Conservation (phyloP, 2,113 vertebrate species). For the Callaeas wilsoni region DNA sequence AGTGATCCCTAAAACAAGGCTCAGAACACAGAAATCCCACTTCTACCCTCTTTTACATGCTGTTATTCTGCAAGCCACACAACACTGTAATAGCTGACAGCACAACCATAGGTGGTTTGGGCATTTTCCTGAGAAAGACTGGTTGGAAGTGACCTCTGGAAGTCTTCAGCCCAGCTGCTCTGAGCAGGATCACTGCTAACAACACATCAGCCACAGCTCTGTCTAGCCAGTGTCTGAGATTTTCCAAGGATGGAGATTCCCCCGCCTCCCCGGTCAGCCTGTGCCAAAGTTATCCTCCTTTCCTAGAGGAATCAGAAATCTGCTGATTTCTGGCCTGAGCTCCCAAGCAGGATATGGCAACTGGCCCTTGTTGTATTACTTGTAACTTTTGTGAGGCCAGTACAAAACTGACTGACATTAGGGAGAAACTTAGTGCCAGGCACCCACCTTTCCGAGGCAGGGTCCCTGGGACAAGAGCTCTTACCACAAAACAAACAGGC, state of each 20-base stretch:
- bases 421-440: background rate
- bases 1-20: background rate
- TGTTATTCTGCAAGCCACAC: background rate
- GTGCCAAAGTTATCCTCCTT: background rate
- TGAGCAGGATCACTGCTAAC: background rate
- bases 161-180: background rate
- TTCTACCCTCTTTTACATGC: background rate
- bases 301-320: background rate
- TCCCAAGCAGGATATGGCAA: background rate
- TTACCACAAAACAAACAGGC: background rate
- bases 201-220: background rate
- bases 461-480: background rate
- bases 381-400: background rate
- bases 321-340: background rate
- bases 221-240: background rate
- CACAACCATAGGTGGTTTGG: background rate
- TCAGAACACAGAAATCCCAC: background rate
- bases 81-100: background rate
- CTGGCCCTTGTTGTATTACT: background rate
- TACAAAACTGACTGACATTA: background rate
- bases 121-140: background rate
- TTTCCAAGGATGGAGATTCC: background rate
- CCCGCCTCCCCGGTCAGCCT: background rate
- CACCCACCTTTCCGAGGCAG: background rate
- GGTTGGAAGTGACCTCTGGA: background rate